phyloP scores from a whole-genome alignment of 2,888 invertebrate species.

The Notodromas monacha region DNA sequence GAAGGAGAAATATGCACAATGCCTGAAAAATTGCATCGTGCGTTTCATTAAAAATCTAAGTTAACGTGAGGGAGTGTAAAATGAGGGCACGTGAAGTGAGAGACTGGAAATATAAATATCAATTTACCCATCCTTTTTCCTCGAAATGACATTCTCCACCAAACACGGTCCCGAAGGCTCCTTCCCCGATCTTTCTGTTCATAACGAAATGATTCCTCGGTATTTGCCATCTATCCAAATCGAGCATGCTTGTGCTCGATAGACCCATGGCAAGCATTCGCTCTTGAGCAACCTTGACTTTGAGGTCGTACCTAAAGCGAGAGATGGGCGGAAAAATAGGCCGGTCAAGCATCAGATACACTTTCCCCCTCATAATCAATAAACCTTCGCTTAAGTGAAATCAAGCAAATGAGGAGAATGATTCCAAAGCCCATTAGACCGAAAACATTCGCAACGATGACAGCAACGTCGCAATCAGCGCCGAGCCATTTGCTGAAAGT shows the following conservation, averaged over 20 bases:
- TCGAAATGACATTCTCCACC: constrained; percentile 49
- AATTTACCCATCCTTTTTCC: constrained; percentile 30
- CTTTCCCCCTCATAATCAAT: neutral
- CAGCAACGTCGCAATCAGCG: constrained; percentile 36
- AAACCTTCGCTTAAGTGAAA: constrained; percentile 28
- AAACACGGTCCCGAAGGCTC: constrained; percentile 70
- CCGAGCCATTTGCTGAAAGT: constrained; percentile 29
- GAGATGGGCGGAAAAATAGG: no score
- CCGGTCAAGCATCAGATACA: no score
- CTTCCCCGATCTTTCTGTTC: constrained; percentile 51
- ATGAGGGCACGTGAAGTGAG: neutral
- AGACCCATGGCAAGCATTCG: constrained; percentile 35
- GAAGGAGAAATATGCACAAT: no score
- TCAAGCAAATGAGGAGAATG: constrained; percentile 24
- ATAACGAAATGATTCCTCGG: constrained; percentile 48
- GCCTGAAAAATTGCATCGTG: no score
- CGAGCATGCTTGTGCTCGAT: constrained; percentile 18
- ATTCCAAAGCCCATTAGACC: constrained; percentile 24
- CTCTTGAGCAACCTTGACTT: constrained; percentile 26
- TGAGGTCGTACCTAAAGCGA: constrained; percentile 28
- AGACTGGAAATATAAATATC: neutral
- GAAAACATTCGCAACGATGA: constrained; percentile 28
- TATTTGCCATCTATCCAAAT: constrained; percentile 58
- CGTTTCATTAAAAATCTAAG: no score
- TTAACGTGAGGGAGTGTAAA: constrained; percentile 6